Conservation (phyloP, 2,888 invertebrate genomes). For the Andrena fulva region DNA sequence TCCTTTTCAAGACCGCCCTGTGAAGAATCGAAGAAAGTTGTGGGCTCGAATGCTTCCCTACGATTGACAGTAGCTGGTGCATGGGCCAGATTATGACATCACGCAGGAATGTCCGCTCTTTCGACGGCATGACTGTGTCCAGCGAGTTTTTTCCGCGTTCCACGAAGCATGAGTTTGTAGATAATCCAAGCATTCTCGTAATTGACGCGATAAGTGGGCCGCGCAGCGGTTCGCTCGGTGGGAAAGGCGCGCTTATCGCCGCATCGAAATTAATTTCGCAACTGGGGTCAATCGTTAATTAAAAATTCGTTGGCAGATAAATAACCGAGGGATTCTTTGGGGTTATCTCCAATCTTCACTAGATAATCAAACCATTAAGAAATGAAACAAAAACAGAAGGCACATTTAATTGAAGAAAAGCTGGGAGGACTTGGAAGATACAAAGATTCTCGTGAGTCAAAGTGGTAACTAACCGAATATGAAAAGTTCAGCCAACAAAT, state of each 20-base stretch:
- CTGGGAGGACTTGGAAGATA: no score
- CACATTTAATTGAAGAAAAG: not conserved
- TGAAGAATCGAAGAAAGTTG: not conserved
- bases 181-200: conserved; percentile 33
- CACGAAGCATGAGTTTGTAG: conserved; percentile 18
- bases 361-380: no score
- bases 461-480: not conserved
- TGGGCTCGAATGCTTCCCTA: conserved; percentile 16
- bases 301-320: not conserved
- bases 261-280: conserved; percentile 34
- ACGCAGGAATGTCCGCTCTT: conserved; percentile 78
- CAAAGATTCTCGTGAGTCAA: no score
- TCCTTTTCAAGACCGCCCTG: no score
- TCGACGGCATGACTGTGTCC: conserved; percentile 22
- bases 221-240: conserved; percentile 5
- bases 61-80: conserved; percentile 22
- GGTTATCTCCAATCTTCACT: not conserved
- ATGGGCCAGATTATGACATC: conserved; percentile 78
- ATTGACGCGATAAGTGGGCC: conserved; percentile 31
- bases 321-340: not conserved
- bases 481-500: not conserved
- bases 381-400: not conserved
- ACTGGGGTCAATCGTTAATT: not conserved
- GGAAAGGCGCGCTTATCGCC: conserved; percentile 26
- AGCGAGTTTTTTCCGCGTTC: conserved; percentile 34